Evolutionary conservation across 2,888 invertebrate species (phyloP), one percentile per base, ranked within the genome.

Genomic region (Furcula furcula): DNA sequence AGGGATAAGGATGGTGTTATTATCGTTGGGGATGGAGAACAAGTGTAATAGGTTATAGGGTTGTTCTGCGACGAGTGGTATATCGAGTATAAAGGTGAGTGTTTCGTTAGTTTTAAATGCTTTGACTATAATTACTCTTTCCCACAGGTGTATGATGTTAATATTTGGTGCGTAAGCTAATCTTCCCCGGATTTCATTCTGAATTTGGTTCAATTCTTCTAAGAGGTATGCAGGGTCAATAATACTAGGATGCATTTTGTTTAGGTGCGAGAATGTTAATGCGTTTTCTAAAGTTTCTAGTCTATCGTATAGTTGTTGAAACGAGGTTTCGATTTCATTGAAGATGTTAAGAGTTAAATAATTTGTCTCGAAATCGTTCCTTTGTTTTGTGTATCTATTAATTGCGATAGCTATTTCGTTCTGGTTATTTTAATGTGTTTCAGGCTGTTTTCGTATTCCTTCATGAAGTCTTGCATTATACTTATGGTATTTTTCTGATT

Each of bases 21-120:
- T 36, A 2, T 39, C 22, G 27, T 48, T 48, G 7, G 44, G 45
- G 5, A 47, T 41, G 15, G 53, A 46, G 22, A 49, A 53, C 10
- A 53, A 29, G 31, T 49, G 47, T 18, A 49, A 26, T 1, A 46
- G 29, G 23, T 36, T 36, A 23, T 36, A 36, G 1, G 39, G 16
- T 20, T 45, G 35, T 2, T 40, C 13, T 15, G 36, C 5, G 6
- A 53, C 46, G 21, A 53, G n/a, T 20, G 49, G 48, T 23, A 47
- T 34, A 12, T 53, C 41, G 11, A 46, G 10, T 35, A 49, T 43
- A 14, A 49, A 49, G n/a, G 31, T 42, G 7, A 50, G 9, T 7
- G 46, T 38, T 18, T 41, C 36, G 25, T 46, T 46, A 7, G 47
- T 43, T 2, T 34, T 31, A 9, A 38, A 46, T 16, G 40, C 44